Conservation (phyloP, 2,797 vertebrate species). For the Oryzias dopingdopingensis region DNA sequence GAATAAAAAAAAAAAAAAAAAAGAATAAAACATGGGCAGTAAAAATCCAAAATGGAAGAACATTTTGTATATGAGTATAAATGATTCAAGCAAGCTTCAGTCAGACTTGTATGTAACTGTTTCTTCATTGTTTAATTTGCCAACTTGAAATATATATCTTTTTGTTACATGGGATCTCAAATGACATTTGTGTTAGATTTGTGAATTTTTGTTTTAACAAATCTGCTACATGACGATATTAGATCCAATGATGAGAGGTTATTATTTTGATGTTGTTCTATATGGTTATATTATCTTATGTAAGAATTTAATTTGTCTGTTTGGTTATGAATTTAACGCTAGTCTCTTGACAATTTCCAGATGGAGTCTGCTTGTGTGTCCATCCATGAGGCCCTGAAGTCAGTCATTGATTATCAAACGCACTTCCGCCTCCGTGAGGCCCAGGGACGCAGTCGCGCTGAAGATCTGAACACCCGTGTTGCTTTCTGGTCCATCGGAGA, state of each 20-base stretch:
- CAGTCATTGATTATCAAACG: conserved; percentile 97
- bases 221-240: neutral
- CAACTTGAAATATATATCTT: no score
- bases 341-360: conserved; percentile 62
- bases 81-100: no score
- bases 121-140: no score
- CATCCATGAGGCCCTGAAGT: conserved; percentile 97
- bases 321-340: neutral
- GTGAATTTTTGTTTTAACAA: no score
- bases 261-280: neutral
- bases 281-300: neutral
- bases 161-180: no score
- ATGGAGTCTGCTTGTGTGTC: conserved; percentile 99
- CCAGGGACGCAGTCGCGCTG: conserved; percentile 95
- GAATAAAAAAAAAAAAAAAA: no score
- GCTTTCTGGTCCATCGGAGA: conserved; percentile 98
- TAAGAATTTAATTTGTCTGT: neutral
- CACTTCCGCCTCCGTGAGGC: conserved; percentile 96
- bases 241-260: neutral
- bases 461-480: conserved; percentile 96
- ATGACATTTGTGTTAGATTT: no score
- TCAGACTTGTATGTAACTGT: no score
- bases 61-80: no score
- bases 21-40: no score
- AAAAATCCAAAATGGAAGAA: no score